Percentiles rank a stretch among this genome's conserved stretches.
These are phyloP conservation scores for Alces alces DNA, from an alignment of 2,113 vertebrate genomes.

Conservation along the genomic window DNA sequence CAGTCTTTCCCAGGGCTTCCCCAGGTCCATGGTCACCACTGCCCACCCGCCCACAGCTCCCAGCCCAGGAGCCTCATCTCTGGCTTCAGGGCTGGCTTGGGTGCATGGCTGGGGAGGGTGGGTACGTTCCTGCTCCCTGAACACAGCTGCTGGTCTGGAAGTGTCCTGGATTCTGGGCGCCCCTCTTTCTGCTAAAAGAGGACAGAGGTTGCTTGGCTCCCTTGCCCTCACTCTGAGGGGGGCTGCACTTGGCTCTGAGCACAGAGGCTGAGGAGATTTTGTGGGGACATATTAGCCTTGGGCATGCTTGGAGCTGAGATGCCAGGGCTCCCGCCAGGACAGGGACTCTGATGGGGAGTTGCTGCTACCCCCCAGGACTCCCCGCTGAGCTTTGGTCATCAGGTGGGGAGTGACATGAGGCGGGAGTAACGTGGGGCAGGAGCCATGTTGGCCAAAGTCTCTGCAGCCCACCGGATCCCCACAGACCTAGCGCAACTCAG, in stretches of 20 bases:
- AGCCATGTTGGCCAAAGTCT: not conserved
- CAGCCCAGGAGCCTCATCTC: not conserved
- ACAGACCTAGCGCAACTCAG: fast-evolving
- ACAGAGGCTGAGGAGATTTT: fast-evolving
- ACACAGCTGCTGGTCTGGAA: not conserved
- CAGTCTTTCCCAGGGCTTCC: not conserved
- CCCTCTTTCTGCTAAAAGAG: not conserved
- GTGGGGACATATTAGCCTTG: not conserved
- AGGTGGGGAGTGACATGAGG: not conserved
- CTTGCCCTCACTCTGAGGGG: too few species aligned
- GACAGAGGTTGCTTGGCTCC: not conserved
- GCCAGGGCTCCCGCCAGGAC: too few species aligned
- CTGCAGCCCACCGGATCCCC: fast-evolving
- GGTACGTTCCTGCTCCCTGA: not conserved
- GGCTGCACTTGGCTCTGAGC: too few species aligned
- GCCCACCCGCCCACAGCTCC: fast-evolving
- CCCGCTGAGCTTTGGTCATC: fast-evolving
- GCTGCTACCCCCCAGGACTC: not conserved
- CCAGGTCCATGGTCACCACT: fast-evolving
- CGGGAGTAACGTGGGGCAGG: not conserved
- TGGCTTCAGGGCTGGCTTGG: too few species aligned
- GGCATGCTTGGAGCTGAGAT: not conserved
- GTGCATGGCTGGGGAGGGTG: fast-evolving
- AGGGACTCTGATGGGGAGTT: not conserved
- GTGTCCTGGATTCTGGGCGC: fast-evolving